Evolutionary conservation across 2,113 vertebrate genomes (phyloP).

Genomic region (Mormyrus lacerda): DNA sequence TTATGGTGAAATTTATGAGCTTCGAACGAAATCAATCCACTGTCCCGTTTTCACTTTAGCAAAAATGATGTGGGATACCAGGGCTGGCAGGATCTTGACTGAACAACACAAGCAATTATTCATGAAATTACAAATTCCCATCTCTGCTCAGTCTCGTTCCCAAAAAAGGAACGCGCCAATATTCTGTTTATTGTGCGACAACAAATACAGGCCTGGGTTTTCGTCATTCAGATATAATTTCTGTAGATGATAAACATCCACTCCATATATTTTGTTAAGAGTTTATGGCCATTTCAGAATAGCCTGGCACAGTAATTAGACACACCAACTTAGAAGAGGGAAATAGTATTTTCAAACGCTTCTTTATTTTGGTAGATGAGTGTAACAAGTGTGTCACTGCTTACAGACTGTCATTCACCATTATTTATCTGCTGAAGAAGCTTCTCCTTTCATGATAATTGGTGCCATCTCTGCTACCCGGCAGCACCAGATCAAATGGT

Average conservation of each 20-base stretch:
- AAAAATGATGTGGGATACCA: conserved; percentile 31
- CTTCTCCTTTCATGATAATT: neutral
- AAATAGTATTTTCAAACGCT: conserved; percentile 41
- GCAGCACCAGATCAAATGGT: neutral
- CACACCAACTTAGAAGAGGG: conserved; percentile 45
- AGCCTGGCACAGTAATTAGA: conserved; percentile 53
- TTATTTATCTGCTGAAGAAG: conserved; percentile 48
- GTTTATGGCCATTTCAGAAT: conserved; percentile 62
- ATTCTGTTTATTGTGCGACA: conserved; percentile 48
- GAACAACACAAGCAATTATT: conserved; percentile 39
- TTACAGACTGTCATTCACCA: conserved; percentile 51
- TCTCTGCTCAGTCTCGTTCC: conserved; percentile 34
- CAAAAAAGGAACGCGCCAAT: conserved; percentile 38
- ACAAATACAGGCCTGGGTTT: conserved; percentile 58
- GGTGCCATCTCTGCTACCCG: neutral
- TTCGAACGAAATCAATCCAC: conserved; percentile 52
- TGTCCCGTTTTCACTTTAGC: conserved; percentile 33
- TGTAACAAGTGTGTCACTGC: conserved; percentile 46
- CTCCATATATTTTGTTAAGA: conserved; percentile 66
- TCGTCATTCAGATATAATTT: conserved; percentile 68
- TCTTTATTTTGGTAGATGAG: conserved; percentile 49
- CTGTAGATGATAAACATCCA: conserved; percentile 67
- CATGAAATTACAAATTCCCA: conserved; percentile 44
- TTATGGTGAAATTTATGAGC: conserved; percentile 53
- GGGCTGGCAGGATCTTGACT: conserved; percentile 34